Evolutionary conservation across 2,113 vertebrate species (phyloP).

Genomic region (Psettodes erumei): DNA sequence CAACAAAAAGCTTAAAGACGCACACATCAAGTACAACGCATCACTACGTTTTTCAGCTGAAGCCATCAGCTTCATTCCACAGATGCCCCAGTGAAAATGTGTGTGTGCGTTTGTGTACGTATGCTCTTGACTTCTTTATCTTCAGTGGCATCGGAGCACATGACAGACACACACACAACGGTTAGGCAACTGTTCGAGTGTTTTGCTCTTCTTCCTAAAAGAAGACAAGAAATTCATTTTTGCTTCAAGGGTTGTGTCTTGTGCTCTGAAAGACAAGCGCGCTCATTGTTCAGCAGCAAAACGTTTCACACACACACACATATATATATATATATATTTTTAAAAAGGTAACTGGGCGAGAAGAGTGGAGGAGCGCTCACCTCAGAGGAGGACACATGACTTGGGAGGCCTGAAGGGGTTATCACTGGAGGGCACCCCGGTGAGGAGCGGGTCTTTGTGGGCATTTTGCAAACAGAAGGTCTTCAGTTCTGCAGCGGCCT

Average conservation of each 20-base stretch:
- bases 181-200: not conserved
- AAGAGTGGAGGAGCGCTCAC: constrained; percentile 10
- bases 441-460: constrained; percentile 83
- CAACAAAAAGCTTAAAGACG: not conserved
- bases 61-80: not conserved
- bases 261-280: constrained; percentile 21
- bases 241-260: constrained; percentile 27
- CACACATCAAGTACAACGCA: not conserved
- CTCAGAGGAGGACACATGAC: constrained; percentile 83
- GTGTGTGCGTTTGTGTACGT: not conserved
- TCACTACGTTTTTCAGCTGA: not conserved
- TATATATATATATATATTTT: no score
- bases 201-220: constrained; percentile 22
- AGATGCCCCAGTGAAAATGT: not conserved
- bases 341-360: no score
- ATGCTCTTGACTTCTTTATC: constrained; percentile 19
- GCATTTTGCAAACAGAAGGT: constrained; percentile 85
- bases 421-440: constrained; percentile 82
- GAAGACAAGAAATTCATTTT: constrained; percentile 15
- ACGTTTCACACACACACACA: no score
- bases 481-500: constrained; percentile 83
- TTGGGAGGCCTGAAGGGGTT: constrained; percentile 86
- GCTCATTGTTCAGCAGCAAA: constrained; percentile 3
- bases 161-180: constrained; percentile 22
- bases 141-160: constrained; percentile 25